Evolutionary conservation across 2,797 vertebrate species (phyloP).

Genomic region (Darevskia nairensis): DNA sequence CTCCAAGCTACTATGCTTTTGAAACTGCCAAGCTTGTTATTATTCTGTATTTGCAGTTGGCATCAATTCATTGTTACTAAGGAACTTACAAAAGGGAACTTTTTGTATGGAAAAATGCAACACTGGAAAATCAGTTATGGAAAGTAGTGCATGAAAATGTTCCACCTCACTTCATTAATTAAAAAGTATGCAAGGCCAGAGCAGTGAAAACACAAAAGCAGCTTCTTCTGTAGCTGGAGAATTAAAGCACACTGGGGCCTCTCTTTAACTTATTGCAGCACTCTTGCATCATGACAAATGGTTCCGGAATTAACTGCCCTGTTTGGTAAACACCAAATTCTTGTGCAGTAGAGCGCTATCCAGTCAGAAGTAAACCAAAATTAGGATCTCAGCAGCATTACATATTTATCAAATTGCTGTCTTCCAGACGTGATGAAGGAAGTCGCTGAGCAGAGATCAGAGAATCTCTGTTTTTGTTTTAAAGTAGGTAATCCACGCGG

Average conservation of each 20-base stretch:
- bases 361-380: neutral
- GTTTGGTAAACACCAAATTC: neutral
- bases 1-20: too few relatives aligned
- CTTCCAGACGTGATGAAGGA: neutral
- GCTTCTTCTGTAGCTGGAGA: neutral
- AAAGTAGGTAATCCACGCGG: too few relatives aligned
- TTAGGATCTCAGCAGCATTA: neutral
- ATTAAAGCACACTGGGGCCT: neutral
- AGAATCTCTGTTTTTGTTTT: neutral
- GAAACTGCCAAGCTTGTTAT: too few relatives aligned
- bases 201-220: neutral
- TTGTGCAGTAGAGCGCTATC: neutral
- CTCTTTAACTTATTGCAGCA: neutral
- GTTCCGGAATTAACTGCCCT: neutral
- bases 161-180: neutral
- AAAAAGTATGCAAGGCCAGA: neutral
- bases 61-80: too few relatives aligned
- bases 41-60: too few relatives aligned
- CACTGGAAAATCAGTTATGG: too few relatives aligned
- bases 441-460: neutral
- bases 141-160: too few relatives aligned
- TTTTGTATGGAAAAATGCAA: too few relatives aligned
- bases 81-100: too few relatives aligned
- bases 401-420: neutral
- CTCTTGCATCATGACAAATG: neutral